These are phyloP conservation scores for Apomyelois bistriatella DNA, from an alignment of 2,888 invertebrate genomes.

Conservation along the genomic window DNA sequence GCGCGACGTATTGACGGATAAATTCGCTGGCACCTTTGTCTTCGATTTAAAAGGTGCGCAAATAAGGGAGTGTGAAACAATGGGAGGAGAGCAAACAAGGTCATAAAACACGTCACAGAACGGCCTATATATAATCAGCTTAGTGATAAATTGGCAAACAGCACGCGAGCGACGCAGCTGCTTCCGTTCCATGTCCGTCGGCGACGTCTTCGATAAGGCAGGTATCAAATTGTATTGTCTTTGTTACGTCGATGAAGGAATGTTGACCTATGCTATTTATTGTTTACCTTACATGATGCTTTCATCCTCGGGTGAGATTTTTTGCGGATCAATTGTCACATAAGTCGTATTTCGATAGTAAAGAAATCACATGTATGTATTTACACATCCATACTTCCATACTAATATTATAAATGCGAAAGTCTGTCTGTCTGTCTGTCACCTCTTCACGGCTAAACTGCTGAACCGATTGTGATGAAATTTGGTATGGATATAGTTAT, in stretches of 20 bases:
- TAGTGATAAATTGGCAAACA: conserved; percentile 80
- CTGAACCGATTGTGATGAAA: no score
- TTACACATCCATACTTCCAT: no score
- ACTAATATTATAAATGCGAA: no score
- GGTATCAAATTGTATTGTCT: conserved; percentile 18
- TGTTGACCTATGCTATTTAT: conserved; percentile 3
- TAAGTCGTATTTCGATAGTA: no score
- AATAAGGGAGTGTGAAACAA: conserved; percentile 65
- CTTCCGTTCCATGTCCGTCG: conserved; percentile 44
- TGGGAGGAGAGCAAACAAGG: conserved; percentile 66
- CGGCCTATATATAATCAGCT: conserved; percentile 78
- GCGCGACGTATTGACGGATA: conserved; percentile 31
- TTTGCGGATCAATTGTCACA: no score
- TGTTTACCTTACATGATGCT: no score
- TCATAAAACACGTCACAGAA: conserved; percentile 72
- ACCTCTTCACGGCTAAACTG: no score
- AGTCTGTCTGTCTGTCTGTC: no score
- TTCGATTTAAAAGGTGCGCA: conserved; percentile 56
- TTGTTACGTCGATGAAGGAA: conserved; percentile 14
- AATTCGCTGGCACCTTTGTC: conserved; percentile 31
- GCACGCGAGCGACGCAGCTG: conserved; percentile 77
- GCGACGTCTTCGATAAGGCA: conserved; percentile 21
- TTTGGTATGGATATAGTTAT: no score
- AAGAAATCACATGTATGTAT: no score
- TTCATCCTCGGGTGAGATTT: no score